Percentiles rank a stretch among this genome's conserved stretches.
Evolutionary conservation across 2,888 invertebrate species (phyloP).

Genomic region (Hypolimnas misippus): DNA sequence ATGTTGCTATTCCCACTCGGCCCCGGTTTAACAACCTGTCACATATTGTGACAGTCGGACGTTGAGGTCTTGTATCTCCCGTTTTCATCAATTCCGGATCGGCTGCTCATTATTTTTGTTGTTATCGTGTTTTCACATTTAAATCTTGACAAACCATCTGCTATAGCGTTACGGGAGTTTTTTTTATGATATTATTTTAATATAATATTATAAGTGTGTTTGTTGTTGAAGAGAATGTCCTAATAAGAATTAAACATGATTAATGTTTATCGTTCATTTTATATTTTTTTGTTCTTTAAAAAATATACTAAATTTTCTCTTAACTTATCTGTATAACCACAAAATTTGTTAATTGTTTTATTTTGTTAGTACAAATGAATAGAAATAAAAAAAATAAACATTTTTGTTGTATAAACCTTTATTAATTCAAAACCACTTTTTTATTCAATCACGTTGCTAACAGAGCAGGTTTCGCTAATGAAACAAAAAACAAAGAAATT

Average conservation of each 20-base stretch:
- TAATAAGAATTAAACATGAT: too few species aligned
- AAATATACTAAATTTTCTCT: too few species aligned
- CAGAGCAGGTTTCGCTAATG: not conserved
- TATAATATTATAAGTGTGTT: not conserved
- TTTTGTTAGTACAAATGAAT: not conserved
- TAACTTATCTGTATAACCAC: too few species aligned
- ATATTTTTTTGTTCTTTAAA: too few species aligned
- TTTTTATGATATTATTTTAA: not conserved
- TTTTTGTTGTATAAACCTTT: not conserved
- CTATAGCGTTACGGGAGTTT: not conserved
- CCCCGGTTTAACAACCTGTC: conserved; percentile 61
- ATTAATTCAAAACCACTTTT: not conserved
- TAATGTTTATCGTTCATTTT: too few species aligned
- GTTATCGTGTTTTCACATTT: conserved; percentile 53
- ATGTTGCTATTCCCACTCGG: conserved; percentile 45
- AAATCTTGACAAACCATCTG: conserved; percentile 47
- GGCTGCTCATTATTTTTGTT: conserved; percentile 40
- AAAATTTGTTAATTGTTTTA: too few species aligned
- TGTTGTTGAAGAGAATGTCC: not conserved
- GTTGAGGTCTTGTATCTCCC: conserved; percentile 49
- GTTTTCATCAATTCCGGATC: conserved; percentile 54
- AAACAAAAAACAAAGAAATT: conserved; percentile 1
- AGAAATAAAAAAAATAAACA: not conserved
- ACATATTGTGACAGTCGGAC: conserved; percentile 50
- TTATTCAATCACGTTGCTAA: conserved; percentile 2